phyloP scores from a whole-genome alignment of 2,888 invertebrate species.

The Tetranychus truncatus region DNA sequence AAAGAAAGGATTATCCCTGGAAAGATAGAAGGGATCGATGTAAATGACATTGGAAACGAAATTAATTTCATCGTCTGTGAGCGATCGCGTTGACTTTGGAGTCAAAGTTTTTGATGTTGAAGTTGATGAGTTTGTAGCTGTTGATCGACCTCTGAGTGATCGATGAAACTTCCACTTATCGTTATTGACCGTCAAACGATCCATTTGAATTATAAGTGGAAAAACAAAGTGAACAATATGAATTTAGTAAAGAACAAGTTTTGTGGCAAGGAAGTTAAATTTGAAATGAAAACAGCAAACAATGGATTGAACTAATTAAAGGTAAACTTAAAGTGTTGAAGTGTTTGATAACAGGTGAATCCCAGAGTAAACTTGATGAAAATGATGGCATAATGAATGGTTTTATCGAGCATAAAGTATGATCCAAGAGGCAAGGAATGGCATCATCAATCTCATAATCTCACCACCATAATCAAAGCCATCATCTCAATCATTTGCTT shows the following conservation, averaged over 20 bases:
- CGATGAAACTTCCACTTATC: slow-evolving; percentile 7
- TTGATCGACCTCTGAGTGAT: neutral
- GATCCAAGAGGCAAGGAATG: neutral
- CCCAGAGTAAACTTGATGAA: neutral
- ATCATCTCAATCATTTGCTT: neutral
- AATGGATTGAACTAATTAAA: no score
- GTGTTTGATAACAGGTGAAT: neutral
- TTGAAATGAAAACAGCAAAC: no score
- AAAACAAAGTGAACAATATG: no score
- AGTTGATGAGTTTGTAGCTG: neutral
- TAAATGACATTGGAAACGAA: neutral
- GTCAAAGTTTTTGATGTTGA: neutral
- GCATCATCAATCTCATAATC: neutral
- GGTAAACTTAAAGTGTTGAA: neutral
- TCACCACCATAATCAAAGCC: neutral
- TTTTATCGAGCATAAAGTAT: neutral
- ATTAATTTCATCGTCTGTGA: neutral
- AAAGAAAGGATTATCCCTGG: slow-evolving; percentile 76
- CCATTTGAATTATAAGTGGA: neutral
- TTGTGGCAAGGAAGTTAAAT: no score
- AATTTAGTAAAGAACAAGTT: no score
- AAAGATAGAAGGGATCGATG: neutral
- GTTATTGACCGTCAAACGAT: neutral
- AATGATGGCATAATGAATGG: neutral
- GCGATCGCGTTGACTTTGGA: neutral